Conservation (phyloP, 2,797 vertebrate species). For the Gymnothorax reevesii region DNA sequence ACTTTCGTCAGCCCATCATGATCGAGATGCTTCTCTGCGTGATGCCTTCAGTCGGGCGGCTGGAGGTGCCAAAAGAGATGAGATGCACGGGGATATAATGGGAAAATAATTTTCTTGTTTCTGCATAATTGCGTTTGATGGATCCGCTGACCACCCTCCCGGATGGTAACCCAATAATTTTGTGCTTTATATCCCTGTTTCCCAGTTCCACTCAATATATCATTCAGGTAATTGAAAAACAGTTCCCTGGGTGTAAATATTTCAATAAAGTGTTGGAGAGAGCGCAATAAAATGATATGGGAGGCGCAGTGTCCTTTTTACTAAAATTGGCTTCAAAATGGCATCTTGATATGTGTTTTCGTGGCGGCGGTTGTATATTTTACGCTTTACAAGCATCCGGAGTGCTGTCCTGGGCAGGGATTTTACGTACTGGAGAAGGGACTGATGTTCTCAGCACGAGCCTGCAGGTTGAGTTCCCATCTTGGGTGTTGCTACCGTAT, state of each 20-base stretch:
- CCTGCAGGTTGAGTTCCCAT: not conserved
- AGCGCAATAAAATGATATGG: constrained; percentile 63
- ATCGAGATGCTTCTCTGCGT: not conserved
- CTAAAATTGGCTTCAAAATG: constrained; percentile 58
- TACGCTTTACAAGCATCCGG: constrained; percentile 26
- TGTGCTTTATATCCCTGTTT: constrained; percentile 69
- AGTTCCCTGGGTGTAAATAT: constrained; percentile 64
- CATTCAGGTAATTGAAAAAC: constrained; percentile 63
- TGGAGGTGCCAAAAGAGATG: constrained; percentile 54
- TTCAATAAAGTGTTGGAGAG: constrained; percentile 61
- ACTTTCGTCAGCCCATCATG: not conserved
- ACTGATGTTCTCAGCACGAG: not conserved
- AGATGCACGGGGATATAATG: constrained; percentile 49
- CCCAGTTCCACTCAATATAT: constrained; percentile 64
- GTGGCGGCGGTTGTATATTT: constrained; percentile 29
- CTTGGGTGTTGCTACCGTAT: not conserved
- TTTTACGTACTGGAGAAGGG: not conserved
- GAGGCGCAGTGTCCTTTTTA: constrained; percentile 59
- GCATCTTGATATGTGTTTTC: constrained; percentile 33
- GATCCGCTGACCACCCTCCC: constrained; percentile 66
- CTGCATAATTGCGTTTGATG: constrained; percentile 65
- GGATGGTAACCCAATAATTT: constrained; percentile 63
- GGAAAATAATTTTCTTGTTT: constrained; percentile 61
- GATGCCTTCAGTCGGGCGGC: not conserved
- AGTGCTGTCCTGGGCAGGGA: constrained; percentile 9